Evolutionary conservation across 2,888 invertebrate genomes (phyloP), one percentile per base, ranked within the genome.

Genomic region (Busseola fusca): DNA sequence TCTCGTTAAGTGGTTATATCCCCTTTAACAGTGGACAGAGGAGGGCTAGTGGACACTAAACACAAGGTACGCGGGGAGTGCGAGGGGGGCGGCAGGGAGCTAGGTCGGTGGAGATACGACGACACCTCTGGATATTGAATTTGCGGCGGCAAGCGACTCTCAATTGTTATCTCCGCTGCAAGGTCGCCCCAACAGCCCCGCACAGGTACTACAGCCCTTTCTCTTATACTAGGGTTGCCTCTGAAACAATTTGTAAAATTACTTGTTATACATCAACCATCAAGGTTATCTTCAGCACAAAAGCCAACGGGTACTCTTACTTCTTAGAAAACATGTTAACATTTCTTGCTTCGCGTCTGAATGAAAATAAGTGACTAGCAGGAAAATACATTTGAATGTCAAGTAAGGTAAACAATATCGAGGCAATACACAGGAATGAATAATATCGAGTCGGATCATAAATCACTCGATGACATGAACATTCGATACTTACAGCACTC

Each of bases 51-150:
- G 93, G 92, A 91, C 94, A 91, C 91, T 92, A 91, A 92, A 92
- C 91, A 90, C 91, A 89, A 92, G 92, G 91, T 89, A 91, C 86
- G 79, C 83, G 80, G 84, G 78, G 76, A 76, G 75, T 56, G 74
- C 66, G 76, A 62, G 76, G 85, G 76, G 82, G 56, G 76, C 68
- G 78, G 72, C 76, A 69, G 52, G 71, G 72, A 74, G 72, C 76
- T 69, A 45, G 68, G 57, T 69, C 73, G 40, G 78, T 72, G 69
- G 73, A 84, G 85, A 87, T 87, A 86, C 87, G 89, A 87, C 89
- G 92, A 93, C 94, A 94, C 94, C 94, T 94, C 93, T 91, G 93
- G 93, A 94, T 94, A 95, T 95, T 95, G 95, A 94, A 95, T 95
- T 94, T 94, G 95, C 90, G 91, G 91, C 91, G 91, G 91, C 89